Evolutionary conservation across 2,888 invertebrate species (phyloP), one percentile per base, ranked within the genome.

Genomic region (Asteroscopus sphinx): DNA sequence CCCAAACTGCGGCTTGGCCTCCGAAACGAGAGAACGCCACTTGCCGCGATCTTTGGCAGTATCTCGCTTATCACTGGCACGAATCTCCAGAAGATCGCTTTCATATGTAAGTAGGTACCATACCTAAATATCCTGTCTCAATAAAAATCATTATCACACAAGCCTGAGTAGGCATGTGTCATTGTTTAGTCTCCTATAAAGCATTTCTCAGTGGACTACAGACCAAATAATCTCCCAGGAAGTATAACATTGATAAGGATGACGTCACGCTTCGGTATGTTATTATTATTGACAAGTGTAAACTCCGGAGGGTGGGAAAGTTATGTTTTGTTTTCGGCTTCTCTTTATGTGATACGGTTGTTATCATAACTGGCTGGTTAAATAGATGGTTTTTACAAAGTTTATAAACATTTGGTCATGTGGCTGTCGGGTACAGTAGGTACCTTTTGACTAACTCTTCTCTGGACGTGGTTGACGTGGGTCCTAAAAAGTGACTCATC

Each of bases 101-200:
- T n/a, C n/a, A n/a, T n/a, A n/a, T n/a, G n/a, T n/a, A n/a, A n/a
- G 4, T 21, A 21, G 21, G 21, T 21, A 21, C 21, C 21, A 21
- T 21, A 4, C 21, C 1, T 3, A 21, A 21, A 11, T 1, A 5
- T 36, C 16, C 17, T 36, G 8, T 26, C 26, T 41, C 40, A 26
- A 41, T 41, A 41, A 26, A 41, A 26, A 28, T 9, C 7, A 1
- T 7, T 28, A 41, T 26, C 40, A 51, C 39, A 40, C 49, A 49
- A 8, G 11, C 7, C 16, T 26, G 5, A 40, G 16, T 36, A 32
- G 3, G 49, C 39, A 61, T 76, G 55, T 68, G 68, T 77, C 70
- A 75, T 80, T 82, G 83, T 84, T 84, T 82, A 75, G 81, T 80
- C 78, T 82, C 8, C 26, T 32, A 21, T 17, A 40, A 32, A 17